Evolutionary conservation across 2,888 invertebrate species (phyloP), one percentile per base, ranked within the genome.

Genomic region (Dryobotodes eremita): DNA sequence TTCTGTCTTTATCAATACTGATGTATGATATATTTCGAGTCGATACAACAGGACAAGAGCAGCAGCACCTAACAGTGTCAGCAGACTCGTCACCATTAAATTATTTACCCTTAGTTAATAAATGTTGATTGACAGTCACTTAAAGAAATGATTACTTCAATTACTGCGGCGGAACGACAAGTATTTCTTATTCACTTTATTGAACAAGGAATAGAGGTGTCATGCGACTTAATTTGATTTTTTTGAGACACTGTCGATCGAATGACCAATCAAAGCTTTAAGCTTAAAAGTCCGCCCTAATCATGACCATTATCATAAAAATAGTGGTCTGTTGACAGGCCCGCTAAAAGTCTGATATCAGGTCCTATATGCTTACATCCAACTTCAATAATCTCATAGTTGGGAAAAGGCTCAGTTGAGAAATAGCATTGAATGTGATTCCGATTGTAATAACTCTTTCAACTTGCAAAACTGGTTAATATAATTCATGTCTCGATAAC

Each of bases 51-150:
- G 5, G 23, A 36, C 23, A 31, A 6, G 23, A 69, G 5, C 50
- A 50, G 13, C 26, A 50, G 23, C 13, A 50, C 2, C 31, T 23
- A 23, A 31, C 23, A 23, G 31, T 61, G 11, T 62, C 59, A 59
- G 8, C 11, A 17, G 50, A 5, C 53, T 42, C 23, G 13, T 42
- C 26, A 31, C 7, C 17, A 36, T 59, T 50, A 59, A 71, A 69
- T 57, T 61, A 46, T 82, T 64, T 77, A 70, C 48, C 84, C 75
- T 31, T 50, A 76, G 42, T 36, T 57, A 69, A 55, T 77, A 77
- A 85, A 82, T 75, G 11, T 65, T 73, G 83, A 85, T 74, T 75
- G 85, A 76, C 86, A 69, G 74, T 42, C 55, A 71, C 57, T 77
- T 73, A 65, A 36, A 66, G 73, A 69, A 72, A 48, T 75, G 59